Base-by-base conservation (phyloP, 2,113 vertebrate genomes). In the Lepus europaeus region DNA sequence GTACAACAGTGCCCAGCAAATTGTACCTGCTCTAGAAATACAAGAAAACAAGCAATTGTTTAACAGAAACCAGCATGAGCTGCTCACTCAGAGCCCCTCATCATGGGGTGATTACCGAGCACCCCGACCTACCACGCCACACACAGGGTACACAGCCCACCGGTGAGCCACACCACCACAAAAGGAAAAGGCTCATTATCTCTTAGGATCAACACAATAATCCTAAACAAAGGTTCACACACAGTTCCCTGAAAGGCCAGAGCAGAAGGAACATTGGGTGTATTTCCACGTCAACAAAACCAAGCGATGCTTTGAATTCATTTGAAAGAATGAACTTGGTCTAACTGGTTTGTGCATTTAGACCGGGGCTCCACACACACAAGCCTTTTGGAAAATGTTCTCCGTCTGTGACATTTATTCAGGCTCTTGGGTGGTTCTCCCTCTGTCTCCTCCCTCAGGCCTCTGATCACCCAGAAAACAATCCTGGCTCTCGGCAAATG, bases 251-350 rank as follows among this genome's bases (percentile, higher is more conserved):
- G 92, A 90, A 76, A 70, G 69, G 45, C 25, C 33, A 45, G 49
- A 95, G 70, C 39, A 96, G 70, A 95, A 92, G 90, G 70, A 96
- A 89, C 66, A 69, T 29, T 45, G 70, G 64, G 39, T 31, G 23
- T 77, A 56, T 87, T 90, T 92, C 73, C 59, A 90, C 1, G 6
- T 94, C 96, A 94, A 83, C 33, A 63, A 56, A 86, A 87, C 39
- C 20, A 77, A 87, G 78, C 3, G 64, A 9, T 83, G 19, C 19
- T 90, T 83, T 49, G 81, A 92, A 87, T 89, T 61, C 53, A 59
- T 91, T 91, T 70, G 49, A 95, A 96, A 92, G 29, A 11, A 0
- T 68, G 31, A 78, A 83, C 92, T 83, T 17, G 16, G 63, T 89
- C 49, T 68, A 81, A 89, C 29, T 53, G 77, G 66, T 76, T 64